Evolutionary conservation across 2,888 invertebrate genomes (phyloP).

Genomic region (Tenodera sinensis): DNA sequence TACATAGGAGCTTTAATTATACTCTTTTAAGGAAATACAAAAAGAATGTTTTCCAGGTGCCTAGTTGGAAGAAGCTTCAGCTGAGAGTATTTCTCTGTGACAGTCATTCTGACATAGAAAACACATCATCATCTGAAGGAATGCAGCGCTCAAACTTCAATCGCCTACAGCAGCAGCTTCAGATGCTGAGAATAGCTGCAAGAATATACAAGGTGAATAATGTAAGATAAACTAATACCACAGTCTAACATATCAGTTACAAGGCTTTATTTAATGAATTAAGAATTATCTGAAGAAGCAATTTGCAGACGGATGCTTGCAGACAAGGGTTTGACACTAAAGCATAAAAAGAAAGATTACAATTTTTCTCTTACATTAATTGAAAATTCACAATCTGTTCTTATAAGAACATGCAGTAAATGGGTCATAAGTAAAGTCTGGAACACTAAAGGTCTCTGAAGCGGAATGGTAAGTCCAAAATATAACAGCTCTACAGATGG

Average conservation of each 20-base stretch:
- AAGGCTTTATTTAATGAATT: too few relatives aligned
- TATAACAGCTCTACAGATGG: too few relatives aligned
- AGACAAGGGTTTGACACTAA: too few relatives aligned
- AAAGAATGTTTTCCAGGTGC: slow-evolving; percentile 46
- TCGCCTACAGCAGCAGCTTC: slow-evolving; percentile 65
- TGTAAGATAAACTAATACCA: slow-evolving; percentile 42
- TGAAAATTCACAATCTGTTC: too few relatives aligned
- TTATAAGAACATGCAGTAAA: too few relatives aligned
- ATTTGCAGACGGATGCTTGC: too few relatives aligned
- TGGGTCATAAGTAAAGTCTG: too few relatives aligned
- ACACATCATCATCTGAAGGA: neutral
- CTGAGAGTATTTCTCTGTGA: slow-evolving; percentile 85
- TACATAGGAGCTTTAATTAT: neutral
- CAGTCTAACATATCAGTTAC: neutral
- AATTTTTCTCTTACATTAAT: too few relatives aligned
- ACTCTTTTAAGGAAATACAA: neutral
- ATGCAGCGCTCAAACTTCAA: slow-evolving; percentile 23
- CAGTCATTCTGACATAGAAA: slow-evolving; percentile 38
- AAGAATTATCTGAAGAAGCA: too few relatives aligned
- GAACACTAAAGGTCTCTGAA: too few relatives aligned
- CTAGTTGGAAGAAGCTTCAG: slow-evolving; percentile 81
- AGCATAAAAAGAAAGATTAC: too few relatives aligned
- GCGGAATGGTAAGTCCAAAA: too few relatives aligned
- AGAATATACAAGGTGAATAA: slow-evolving; percentile 68
- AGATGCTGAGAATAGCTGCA: slow-evolving; percentile 82